Evolutionary conservation across 2,113 vertebrate species (phyloP), one percentile per base, ranked within the genome.

Genomic region (Promerops cafer): DNA sequence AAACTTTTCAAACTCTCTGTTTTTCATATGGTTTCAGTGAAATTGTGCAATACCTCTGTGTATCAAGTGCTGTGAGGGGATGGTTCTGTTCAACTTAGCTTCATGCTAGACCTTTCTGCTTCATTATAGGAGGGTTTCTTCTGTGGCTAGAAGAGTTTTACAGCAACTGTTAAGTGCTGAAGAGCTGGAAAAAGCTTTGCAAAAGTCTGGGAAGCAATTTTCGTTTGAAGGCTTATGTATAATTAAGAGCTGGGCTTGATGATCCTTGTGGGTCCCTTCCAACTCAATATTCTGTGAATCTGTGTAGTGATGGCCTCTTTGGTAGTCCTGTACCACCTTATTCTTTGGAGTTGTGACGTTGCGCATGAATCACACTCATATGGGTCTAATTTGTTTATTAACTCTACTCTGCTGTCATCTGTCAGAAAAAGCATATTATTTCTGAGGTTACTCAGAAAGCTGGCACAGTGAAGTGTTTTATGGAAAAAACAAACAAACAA

Each of bases 371-470:
- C 93, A 69, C 35, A 11, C 22, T 94, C 80, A 61, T 90, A 49
- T 82, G 92, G 79, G 60, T 89, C 57, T 93, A 56, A 78, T 94
- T 89, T 90, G 56, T 93, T 90, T 88, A 77, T 85, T 90, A 74
- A 78, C 33, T 83, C 17, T 16, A 18, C 21, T 95, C 21, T 18
- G 53, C 65, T 96, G 83, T 96, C 85, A 87, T 93, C 65, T 90
- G 65, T 80, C 71, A 94, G 88, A 68, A 72, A 39, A 78, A 86
- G 13, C 54, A 6, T 70, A n/a, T 85, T 57, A 74, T 90, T 93
- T 96, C 79, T 85, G 90, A 83, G 50, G 30, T 94, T 95, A 74
- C 79, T 95, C 71, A 88, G 82, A 83, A 74, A 93, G 47, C 68
- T 93, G 90, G 92, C 88, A 56, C 52, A 56, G 52, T 30, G 21